Evolutionary conservation across 2,113 vertebrate species (phyloP), one percentile per base, ranked within the genome.

Genomic region (Sula dactylatra): DNA sequence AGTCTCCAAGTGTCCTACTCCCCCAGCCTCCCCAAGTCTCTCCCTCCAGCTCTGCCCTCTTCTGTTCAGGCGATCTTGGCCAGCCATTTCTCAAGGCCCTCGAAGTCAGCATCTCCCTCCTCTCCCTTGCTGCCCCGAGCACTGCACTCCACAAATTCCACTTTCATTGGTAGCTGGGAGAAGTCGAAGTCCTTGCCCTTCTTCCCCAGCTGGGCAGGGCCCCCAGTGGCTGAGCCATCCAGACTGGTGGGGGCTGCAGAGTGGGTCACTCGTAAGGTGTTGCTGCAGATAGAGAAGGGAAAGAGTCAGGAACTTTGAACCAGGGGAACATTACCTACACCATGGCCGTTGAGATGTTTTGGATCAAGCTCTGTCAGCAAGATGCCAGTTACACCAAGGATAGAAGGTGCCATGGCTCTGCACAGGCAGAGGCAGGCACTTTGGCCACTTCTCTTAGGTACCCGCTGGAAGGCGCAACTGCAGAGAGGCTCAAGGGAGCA

Each of bases 131-230:
- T 98, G 47, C 99, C 98, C 20, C 98, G 98, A 82, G 99, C 99
- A 9, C 99, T 99, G 95, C 99, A 99, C 97, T 99, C 99, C 73
- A 99, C 79, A 9, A 99, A 99, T 96, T 99, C 99, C 97, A 99
- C 99, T 92, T 98, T 99, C 98, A 99, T 94, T 26, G 99, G 97
- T 86, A 99, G 93, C 97, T 99, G 99, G 78, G 98, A 99, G 97
- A 99, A 99, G 65, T 99, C 99, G 9, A 99, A 99, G 62, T 99
- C 99, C 93, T 99, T 99, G 90, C 99, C 99, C 96, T 99, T 99
- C 97, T 98, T 99, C 12, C 99, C 99, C 90, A 99, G 98, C 66
- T 98, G 98, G 76, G 98, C 81, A 83, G 95, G 80, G 8, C 95
- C 97, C 19, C 97, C 98, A 1, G 97, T 95, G 24, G 95, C 97